phyloP scores from a whole-genome alignment of 2,797 vertebrate species.

The Melanotaenia boesemani region DNA sequence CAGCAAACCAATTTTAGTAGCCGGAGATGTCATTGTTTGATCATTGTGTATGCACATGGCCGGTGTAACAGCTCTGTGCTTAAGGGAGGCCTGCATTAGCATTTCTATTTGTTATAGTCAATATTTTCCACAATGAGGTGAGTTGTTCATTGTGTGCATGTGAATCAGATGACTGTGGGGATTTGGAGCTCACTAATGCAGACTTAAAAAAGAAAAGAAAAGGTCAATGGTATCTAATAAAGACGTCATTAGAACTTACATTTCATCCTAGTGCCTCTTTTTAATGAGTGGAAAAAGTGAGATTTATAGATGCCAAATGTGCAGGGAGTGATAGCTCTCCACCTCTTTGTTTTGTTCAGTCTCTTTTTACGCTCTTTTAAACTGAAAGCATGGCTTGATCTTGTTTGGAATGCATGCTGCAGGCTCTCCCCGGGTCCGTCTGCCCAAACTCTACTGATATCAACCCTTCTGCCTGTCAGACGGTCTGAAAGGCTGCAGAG shows the following conservation, averaged over 20 bases:
- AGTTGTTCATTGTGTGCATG: conserved; percentile 62
- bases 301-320: conserved; percentile 60
- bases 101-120: conserved; percentile 74
- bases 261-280: conserved; percentile 35
- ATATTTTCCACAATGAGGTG: conserved; percentile 55
- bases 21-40: conserved; percentile 42
- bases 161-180: conserved; percentile 57
- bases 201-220: conserved; percentile 1
- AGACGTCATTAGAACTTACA: conserved; percentile 34
- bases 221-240: conserved; percentile 39
- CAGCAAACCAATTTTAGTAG: conserved; percentile 25
- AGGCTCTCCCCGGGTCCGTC: conserved; percentile 45
- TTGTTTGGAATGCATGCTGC: conserved; percentile 63
- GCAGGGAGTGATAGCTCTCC: conserved; percentile 13
- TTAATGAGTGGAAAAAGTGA: conserved; percentile 35
- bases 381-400: conserved; percentile 48
- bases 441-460: conserved; percentile 50
- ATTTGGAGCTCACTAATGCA: conserved; percentile 30
- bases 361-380: conserved; percentile 38
- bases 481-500: conserved; percentile 32
- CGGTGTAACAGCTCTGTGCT: conserved; percentile 45
- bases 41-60: conserved; percentile 27
- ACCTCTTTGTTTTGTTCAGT: conserved; percentile 22
- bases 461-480: conserved; percentile 55
- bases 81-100: conserved; percentile 65